Percentiles rank a stretch among this genome's conserved stretches.
Conservation (phyloP, 2,113 vertebrate species). For the Chrysemys picta region DNA sequence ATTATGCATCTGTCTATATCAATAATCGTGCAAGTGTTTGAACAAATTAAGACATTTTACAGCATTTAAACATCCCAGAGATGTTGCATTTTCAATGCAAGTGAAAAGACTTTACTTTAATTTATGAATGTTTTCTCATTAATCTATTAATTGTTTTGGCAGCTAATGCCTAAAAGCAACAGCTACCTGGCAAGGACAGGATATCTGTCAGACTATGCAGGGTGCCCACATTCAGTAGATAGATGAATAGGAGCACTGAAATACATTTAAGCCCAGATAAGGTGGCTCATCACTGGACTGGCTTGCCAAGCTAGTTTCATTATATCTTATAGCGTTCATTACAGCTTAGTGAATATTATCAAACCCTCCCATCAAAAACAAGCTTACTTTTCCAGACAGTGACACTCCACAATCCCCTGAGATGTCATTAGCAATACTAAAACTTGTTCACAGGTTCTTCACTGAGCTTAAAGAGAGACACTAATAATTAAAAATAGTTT, state of each 20-base stretch:
- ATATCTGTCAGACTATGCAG: slow-evolving; percentile 62
- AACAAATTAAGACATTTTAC: slow-evolving; percentile 69
- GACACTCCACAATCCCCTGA: slow-evolving; percentile 1
- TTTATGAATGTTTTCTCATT: slow-evolving; percentile 63
- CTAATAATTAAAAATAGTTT: not conserved
- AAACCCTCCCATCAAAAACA: slow-evolving; percentile 55
- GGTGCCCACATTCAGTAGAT: slow-evolving; percentile 22
- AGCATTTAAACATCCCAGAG: slow-evolving; percentile 62
- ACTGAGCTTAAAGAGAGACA: not conserved
- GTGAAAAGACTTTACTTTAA: slow-evolving; percentile 45
- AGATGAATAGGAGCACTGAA: slow-evolving; percentile 53
- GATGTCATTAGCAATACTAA: not conserved
- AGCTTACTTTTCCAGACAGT: slow-evolving; percentile 46
- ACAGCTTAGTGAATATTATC: slow-evolving; percentile 16
- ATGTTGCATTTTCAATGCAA: slow-evolving; percentile 33
- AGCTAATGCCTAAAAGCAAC: slow-evolving; percentile 64
- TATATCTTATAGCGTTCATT: slow-evolving; percentile 44
- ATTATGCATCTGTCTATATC: slow-evolving; percentile 47
- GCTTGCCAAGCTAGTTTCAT: slow-evolving; percentile 52
- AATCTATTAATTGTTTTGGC: slow-evolving; percentile 67
- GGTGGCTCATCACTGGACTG: slow-evolving; percentile 43
- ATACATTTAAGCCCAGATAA: slow-evolving; percentile 46
- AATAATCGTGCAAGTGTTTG: slow-evolving; percentile 55
- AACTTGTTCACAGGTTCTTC: not conserved
- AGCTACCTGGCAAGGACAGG: slow-evolving; percentile 72